Conservation (phyloP, 2,113 vertebrate species). For the Rhynchomys soricoides region DNA sequence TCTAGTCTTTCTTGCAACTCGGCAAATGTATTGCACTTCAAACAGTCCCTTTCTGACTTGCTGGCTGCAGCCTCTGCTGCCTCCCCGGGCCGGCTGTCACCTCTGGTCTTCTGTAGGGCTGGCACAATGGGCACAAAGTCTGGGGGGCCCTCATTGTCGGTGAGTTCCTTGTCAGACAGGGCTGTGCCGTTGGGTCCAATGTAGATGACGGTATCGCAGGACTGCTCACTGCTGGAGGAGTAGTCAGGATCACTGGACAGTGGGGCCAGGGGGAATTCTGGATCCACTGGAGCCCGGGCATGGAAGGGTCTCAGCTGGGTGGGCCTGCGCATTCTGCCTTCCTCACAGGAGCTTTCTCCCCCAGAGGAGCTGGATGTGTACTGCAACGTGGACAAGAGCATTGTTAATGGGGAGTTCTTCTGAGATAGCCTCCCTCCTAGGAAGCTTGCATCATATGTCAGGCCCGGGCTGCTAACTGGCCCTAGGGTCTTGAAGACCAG, state of each 20-base stretch:
- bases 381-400: slow-evolving; percentile 82
- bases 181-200: slow-evolving; percentile 96
- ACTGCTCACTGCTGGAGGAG: slow-evolving; percentile 99
- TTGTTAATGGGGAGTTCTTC: not conserved
- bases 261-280: slow-evolving; percentile 92
- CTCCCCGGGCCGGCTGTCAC: slow-evolving; percentile 87
- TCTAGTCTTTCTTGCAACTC: slow-evolving; percentile 97
- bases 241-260: slow-evolving; percentile 97
- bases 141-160: slow-evolving; percentile 97
- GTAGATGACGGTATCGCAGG: slow-evolving; percentile 98
- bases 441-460: accelerated
- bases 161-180: slow-evolving; percentile 96
- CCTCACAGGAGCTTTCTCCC: slow-evolving; percentile 98
- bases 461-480: accelerated
- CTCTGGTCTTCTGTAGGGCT: slow-evolving; percentile 91
- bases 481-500: not conserved
- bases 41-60: slow-evolving; percentile 92
- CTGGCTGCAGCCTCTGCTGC: slow-evolving; percentile 83
- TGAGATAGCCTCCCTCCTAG: not conserved
- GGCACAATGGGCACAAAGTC: slow-evolving; percentile 98
- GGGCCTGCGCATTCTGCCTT: slow-evolving; percentile 96
- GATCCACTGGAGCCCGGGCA: slow-evolving; percentile 89
- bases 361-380: slow-evolving; percentile 99
- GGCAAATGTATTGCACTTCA: slow-evolving; percentile 99
- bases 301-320: slow-evolving; percentile 97